Conservation (phyloP, 2,113 vertebrate genomes). For the cat (Felis catus) region DNA sequence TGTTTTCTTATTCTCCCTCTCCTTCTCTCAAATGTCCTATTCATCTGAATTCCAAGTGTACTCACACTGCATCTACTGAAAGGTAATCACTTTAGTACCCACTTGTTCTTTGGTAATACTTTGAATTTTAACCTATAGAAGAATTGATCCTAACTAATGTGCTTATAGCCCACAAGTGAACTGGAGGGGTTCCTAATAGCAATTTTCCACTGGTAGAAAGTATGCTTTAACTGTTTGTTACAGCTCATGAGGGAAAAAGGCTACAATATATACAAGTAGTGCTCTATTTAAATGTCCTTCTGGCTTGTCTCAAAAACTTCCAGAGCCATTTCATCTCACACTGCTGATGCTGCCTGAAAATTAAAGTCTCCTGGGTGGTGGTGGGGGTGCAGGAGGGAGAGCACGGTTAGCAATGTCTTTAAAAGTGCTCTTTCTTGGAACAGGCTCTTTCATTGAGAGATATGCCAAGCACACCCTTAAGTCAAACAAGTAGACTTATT, state of each 20-base stretch:
- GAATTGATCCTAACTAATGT: neutral
- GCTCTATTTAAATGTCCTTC: conserved; percentile 72
- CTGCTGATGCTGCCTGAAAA: conserved; percentile 53
- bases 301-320: conserved; percentile 62
- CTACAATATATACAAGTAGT: conserved; percentile 33
- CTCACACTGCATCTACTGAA: neutral
- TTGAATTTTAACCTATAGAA: neutral
- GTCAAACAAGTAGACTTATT: neutral
- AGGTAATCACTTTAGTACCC: neutral
- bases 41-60: conserved; percentile 1
- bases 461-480: neutral
- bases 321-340: conserved; percentile 65
- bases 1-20: too few species aligned
- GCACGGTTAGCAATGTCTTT: neutral
- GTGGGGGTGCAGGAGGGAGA: rapidly evolving
- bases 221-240: conserved; percentile 66
- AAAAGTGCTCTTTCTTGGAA: neutral
- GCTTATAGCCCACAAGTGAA: conserved; percentile 67
- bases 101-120: conserved; percentile 13
- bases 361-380: neutral
- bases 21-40: neutral
- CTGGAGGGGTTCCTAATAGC: conserved; percentile 40
- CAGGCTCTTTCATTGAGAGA: neutral
- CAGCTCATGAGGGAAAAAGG: conserved; percentile 41
- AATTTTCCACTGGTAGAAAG: conserved; percentile 59